Percentiles rank a stretch among this genome's conserved stretches.
Evolutionary conservation across 2,797 vertebrate genomes (phyloP).

Genomic region (Hydrocynus forskahlii): DNA sequence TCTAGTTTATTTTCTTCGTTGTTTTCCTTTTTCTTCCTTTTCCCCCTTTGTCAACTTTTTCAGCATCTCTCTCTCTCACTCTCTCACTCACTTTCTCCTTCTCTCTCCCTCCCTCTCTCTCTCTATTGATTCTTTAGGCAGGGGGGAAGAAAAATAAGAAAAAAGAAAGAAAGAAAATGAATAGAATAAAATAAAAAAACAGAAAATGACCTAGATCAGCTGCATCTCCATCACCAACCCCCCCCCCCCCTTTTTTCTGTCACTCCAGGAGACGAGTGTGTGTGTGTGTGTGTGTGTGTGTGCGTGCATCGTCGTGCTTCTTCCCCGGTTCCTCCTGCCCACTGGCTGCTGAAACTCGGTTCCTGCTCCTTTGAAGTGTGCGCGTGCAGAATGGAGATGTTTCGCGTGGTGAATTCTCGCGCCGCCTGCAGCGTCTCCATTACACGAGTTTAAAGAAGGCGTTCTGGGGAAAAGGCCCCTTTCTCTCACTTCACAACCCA

Average conservation of each 20-base stretch:
- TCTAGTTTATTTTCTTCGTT: neutral
- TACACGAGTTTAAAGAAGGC: constrained; percentile 86
- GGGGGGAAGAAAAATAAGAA: constrained; percentile 37
- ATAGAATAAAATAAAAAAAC: neutral
- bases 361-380: constrained; percentile 80
- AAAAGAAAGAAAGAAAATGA: neutral
- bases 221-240: constrained; percentile 69
- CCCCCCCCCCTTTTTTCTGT: constrained; percentile 75
- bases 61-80: neutral
- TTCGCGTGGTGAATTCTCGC: constrained; percentile 82
- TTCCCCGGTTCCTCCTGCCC: constrained; percentile 74
- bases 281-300: constrained; percentile 46
- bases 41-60: no score
- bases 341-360: constrained; percentile 76
- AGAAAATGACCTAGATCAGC: constrained; percentile 73
- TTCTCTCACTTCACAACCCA: constrained; percentile 81
- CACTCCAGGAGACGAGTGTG: constrained; percentile 80
- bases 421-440: constrained; percentile 82
- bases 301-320: constrained; percentile 63
- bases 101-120: constrained; percentile 43
- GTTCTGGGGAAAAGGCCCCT: constrained; percentile 74
- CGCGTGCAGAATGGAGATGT: constrained; percentile 82
- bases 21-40: neutral
- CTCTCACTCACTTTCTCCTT: constrained; percentile 14
- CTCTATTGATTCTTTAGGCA: constrained; percentile 65